A percentile compares a stretch with the other conserved stretches of the same genome.
Conservation (phyloP, 1,140 invertebrate species). For the Zophobas atratus region DNA sequence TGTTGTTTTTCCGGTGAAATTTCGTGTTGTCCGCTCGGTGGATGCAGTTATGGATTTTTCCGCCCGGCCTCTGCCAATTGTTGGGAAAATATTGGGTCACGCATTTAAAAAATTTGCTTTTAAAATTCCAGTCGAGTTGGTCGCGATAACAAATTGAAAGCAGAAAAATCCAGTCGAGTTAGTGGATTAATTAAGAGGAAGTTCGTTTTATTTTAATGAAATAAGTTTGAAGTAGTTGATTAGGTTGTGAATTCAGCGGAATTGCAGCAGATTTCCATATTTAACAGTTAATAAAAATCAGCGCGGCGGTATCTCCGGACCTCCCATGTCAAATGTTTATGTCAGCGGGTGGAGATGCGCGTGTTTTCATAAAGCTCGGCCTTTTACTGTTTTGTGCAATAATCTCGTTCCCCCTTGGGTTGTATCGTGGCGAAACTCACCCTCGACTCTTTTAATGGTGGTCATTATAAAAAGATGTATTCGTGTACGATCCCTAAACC, state of each 20-base stretch:
- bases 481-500: conserved; percentile 35
- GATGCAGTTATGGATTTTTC: conserved; percentile 41
- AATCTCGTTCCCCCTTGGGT: conserved; percentile 35
- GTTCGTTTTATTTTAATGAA: conserved; percentile 26
- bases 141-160: not conserved
- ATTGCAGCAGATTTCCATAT: conserved; percentile 43
- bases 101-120: conserved; percentile 19
- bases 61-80: conserved; percentile 4
- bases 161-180: conserved; percentile 5
- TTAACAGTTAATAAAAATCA: conserved; percentile 49
- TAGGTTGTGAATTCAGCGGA: conserved; percentile 33
- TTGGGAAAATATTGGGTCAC: conserved; percentile 17
- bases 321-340: conserved; percentile 40
- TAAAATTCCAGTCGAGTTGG: not conserved
- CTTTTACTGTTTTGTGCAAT: conserved; percentile 42
- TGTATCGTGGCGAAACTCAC: conserved; percentile 32
- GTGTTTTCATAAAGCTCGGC: conserved; percentile 40
- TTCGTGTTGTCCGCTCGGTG: not conserved
- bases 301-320: conserved; percentile 8
- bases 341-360: conserved; percentile 21
- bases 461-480: conserved; percentile 43
- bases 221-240: conserved; percentile 44
- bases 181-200: conserved; percentile 21
- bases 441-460: conserved; percentile 39
- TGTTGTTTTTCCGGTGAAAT: too few species aligned